Evolutionary conservation across 2,888 invertebrate species (phyloP).

Genomic region (Cosmopolites sordidus): DNA sequence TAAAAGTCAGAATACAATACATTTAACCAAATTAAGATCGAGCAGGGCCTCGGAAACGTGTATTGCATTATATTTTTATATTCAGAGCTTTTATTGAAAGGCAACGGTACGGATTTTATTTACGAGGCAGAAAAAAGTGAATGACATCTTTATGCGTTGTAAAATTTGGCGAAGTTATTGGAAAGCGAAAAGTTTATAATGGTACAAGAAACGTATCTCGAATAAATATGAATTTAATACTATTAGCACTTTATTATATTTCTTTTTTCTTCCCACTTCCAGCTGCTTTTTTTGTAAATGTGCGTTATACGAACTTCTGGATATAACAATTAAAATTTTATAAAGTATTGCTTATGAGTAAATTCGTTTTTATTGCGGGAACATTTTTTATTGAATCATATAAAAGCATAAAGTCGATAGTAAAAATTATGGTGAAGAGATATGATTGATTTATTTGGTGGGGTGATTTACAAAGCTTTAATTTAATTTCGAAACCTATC

Average conservation of each 20-base stretch:
- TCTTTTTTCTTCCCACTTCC: neutral
- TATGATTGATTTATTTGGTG: too few relatives aligned
- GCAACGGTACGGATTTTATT: neutral
- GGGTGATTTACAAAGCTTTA: too few relatives aligned
- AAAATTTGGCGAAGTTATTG: neutral
- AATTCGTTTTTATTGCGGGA: too few relatives aligned
- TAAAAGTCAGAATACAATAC: neutral
- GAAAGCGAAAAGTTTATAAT: constrained; percentile 1
- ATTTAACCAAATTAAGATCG: neutral
- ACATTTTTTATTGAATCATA: too few relatives aligned
- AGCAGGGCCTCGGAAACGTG: neutral
- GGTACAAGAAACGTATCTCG: neutral
- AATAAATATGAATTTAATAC: neutral
- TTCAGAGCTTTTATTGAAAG: constrained; percentile 2
- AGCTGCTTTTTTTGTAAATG: too few relatives aligned
- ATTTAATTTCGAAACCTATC: too few relatives aligned
- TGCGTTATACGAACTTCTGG: too few relatives aligned
- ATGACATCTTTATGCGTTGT: constrained; percentile 1
- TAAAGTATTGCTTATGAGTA: too few relatives aligned
- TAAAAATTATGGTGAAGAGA: too few relatives aligned
- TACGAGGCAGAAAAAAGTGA: neutral
- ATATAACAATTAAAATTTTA: too few relatives aligned
- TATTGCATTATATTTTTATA: constrained; percentile 1
- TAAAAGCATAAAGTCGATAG: too few relatives aligned
- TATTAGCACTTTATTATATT: neutral